A percentile compares a stretch with the other conserved stretches of the same genome.
These are phyloP conservation scores for Triplophysa dalaica DNA, from an alignment of 2,113 vertebrate species.

Conservation along the genomic window DNA sequence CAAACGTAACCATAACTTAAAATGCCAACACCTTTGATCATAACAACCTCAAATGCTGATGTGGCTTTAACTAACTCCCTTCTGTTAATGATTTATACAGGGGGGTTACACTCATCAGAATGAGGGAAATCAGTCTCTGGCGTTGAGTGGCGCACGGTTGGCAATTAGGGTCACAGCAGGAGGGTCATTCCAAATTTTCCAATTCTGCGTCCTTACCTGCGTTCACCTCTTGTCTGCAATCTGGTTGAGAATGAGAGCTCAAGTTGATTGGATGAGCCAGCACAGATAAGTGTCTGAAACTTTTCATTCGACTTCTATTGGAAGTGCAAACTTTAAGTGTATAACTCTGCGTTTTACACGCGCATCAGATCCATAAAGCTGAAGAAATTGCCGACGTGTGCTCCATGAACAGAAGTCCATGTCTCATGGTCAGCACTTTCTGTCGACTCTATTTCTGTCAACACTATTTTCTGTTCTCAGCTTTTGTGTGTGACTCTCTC, in stretches of 20 bases:
- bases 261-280: slow-evolving; percentile 18
- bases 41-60: slow-evolving; percentile 33
- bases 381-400: slow-evolving; percentile 63
- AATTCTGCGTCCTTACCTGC: slow-evolving; percentile 21
- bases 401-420: slow-evolving; percentile 47
- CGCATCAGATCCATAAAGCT: slow-evolving; percentile 49
- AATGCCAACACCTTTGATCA: slow-evolving; percentile 33
- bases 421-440: slow-evolving; percentile 67
- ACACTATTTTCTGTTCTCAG: slow-evolving; percentile 65
- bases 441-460: slow-evolving; percentile 64
- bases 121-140: neutral
- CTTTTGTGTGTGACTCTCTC: slow-evolving; percentile 55
- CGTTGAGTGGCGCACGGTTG: slow-evolving; percentile 19
- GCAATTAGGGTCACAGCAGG: slow-evolving; percentile 32
- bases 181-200: slow-evolving; percentile 38
- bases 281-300: neutral
- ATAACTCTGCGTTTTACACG: slow-evolving; percentile 33
- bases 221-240: neutral
- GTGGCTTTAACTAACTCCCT: slow-evolving; percentile 35
- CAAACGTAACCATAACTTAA: neutral
- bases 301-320: neutral
- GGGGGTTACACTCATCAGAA: neutral
- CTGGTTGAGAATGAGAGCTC: slow-evolving; percentile 1
- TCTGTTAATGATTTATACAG: slow-evolving; percentile 22
- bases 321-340: slow-evolving; percentile 25